A percentile compares a stretch with the other conserved stretches of the same genome.
phyloP scores from a whole-genome alignment of 2,888 invertebrate species.

The Drosophila paranaensis region DNA sequence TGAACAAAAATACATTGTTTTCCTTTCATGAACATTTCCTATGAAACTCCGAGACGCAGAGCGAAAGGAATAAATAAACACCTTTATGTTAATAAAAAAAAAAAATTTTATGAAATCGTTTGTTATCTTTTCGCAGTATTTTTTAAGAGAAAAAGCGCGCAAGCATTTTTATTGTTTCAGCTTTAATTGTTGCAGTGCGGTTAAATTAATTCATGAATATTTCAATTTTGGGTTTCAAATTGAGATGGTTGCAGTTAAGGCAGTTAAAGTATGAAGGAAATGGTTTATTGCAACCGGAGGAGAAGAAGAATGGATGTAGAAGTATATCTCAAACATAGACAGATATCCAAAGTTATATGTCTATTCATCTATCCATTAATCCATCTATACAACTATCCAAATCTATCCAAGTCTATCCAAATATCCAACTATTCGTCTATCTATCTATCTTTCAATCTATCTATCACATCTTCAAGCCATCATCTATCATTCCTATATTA shows the following conservation, averaged over 20 bases:
- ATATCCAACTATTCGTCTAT: neutral
- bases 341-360: no score
- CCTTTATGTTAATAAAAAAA: neutral
- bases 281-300: no score
- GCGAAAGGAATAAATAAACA: conserved; percentile 1
- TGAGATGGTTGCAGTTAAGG: neutral
- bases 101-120: neutral
- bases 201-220: neutral
- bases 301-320: no score
- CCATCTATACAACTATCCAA: no score
- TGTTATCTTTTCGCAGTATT: conserved; percentile 1
- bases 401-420: neutral
- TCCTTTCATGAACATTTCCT: neutral
- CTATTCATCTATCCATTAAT: no score
- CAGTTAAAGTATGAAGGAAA: neutral
- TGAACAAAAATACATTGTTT: neutral
- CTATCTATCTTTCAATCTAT: neutral
- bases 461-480: neutral
- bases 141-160: neutral
- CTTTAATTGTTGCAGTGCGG: neutral
- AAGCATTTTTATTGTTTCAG: neutral
- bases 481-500: no score
- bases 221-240: neutral
- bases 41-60: neutral
- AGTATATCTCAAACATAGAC: no score